Percentiles rank a stretch among this genome's conserved stretches.
These are phyloP conservation scores for Platorchestia sp. DNA, from an alignment of 1,140 invertebrate genomes.

Conservation along the genomic window DNA sequence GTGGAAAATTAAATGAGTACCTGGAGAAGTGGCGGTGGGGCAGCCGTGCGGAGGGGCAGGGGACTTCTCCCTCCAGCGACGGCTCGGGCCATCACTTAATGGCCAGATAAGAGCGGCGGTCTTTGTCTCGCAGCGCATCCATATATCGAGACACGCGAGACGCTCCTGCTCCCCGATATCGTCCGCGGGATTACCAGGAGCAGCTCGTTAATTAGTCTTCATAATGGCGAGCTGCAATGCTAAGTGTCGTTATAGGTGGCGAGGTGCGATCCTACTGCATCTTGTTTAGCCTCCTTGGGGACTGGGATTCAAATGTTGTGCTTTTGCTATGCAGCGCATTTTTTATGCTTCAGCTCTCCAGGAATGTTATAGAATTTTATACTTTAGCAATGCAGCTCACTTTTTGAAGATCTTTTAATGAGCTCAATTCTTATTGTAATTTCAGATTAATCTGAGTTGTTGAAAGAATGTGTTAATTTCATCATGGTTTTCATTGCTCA, in stretches of 20 bases:
- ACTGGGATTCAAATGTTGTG: too few species aligned
- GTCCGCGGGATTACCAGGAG: neutral
- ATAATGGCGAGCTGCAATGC: constrained; percentile 9
- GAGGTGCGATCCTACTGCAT: neutral
- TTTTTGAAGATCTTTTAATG: too few species aligned
- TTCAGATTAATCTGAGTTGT: too few species aligned
- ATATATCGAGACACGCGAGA: constrained; percentile 9
- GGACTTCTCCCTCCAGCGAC: neutral
- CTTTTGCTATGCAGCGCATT: too few species aligned
- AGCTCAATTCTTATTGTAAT: too few species aligned
- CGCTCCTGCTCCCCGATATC: neutral
- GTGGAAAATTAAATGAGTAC: neutral
- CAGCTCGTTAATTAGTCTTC: constrained; percentile 25
- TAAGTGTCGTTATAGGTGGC: neutral
- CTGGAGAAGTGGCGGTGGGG: neutral
- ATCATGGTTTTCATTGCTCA: too few species aligned
- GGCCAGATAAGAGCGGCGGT: constrained; percentile 25
- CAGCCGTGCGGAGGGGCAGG: neutral
- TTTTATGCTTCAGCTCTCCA: too few species aligned
- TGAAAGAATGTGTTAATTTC: too few species aligned
- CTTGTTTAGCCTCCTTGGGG: neutral
- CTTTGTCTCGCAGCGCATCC: constrained; percentile 15
- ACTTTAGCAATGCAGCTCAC: too few species aligned
- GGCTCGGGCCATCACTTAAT: constrained; percentile 26
- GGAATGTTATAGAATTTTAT: too few species aligned